A percentile compares a stretch with the other conserved stretches of the same genome.
Evolutionary conservation across 2,888 invertebrate genomes (phyloP).

Genomic region (Orchesellides sinensis): DNA sequence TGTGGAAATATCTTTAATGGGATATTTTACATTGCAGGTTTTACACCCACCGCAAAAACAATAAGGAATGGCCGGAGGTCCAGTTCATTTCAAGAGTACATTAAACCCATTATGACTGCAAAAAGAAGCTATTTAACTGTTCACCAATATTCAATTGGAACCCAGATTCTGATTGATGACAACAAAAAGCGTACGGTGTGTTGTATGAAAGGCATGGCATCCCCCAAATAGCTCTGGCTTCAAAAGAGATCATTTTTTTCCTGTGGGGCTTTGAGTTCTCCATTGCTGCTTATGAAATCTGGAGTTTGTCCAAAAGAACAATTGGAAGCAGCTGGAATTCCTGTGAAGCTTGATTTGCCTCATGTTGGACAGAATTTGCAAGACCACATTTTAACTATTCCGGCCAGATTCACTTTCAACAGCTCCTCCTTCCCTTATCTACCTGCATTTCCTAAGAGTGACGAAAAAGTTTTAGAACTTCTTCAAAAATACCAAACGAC

Average conservation of each 20-base stretch:
- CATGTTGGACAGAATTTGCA: background rate
- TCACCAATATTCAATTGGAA: slow-evolving; percentile 36
- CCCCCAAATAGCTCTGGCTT: slow-evolving; percentile 38
- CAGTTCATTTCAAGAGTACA: slow-evolving; percentile 25
- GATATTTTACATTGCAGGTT: no score
- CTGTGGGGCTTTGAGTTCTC: background rate
- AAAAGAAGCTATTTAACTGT: slow-evolving; percentile 36
- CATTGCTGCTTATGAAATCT: slow-evolving; percentile 11
- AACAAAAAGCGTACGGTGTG: slow-evolving; percentile 3
- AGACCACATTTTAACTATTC: background rate
- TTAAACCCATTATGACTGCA: slow-evolving; percentile 17
- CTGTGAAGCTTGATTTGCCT: slow-evolving; percentile 1
- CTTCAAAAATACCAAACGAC: background rate
- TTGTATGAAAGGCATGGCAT: slow-evolving; percentile 55
- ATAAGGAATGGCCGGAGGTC: slow-evolving; percentile 13
- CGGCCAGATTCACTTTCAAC: background rate
- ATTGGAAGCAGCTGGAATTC: slow-evolving; percentile 8
- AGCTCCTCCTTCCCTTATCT: background rate
- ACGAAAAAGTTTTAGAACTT: background rate
- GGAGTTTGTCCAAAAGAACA: background rate
- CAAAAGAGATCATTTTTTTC: slow-evolving; percentile 6
- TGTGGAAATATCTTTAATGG: no score
- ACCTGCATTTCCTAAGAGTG: background rate
- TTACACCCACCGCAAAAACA: slow-evolving; percentile 24
- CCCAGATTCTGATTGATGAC: slow-evolving; percentile 11